phyloP scores from a whole-genome alignment of 2,797 vertebrate species.

The Vireo griseus region DNA sequence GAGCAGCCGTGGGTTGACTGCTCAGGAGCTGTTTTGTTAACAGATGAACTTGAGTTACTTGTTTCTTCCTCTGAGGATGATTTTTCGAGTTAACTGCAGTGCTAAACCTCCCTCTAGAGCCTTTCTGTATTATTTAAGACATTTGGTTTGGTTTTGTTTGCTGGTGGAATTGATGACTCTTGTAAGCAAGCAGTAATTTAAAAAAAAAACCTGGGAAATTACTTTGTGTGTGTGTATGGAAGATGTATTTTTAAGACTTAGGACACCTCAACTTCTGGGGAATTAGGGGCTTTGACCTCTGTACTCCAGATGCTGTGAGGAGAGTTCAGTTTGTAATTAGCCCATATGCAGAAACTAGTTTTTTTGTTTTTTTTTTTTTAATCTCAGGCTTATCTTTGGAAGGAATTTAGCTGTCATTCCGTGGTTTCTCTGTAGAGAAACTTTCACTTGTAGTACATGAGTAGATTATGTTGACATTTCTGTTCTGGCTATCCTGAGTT shows the following conservation, averaged over 20 bases:
- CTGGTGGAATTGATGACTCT: fast-evolving
- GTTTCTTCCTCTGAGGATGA: constrained; percentile 24
- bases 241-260: not conserved
- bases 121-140: not conserved
- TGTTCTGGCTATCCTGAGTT: not conserved
- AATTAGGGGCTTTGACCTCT: not conserved
- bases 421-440: not conserved
- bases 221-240: not conserved
- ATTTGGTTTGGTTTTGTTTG: not conserved
- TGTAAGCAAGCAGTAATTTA: not conserved
- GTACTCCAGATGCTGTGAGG: not conserved
- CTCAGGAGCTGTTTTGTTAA: not conserved
- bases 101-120: not conserved
- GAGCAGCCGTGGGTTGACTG: not conserved
- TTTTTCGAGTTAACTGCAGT: not conserved
- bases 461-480: not conserved
- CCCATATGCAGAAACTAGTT: not conserved
- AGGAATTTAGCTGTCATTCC: not conserved
- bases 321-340: not conserved
- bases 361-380: not conserved
- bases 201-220: not conserved
- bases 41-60: not conserved
- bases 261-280: not conserved
- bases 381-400: not conserved
- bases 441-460: not conserved